phyloP scores from a whole-genome alignment of 2,888 invertebrate genomes.

The Heliconius aoede region DNA sequence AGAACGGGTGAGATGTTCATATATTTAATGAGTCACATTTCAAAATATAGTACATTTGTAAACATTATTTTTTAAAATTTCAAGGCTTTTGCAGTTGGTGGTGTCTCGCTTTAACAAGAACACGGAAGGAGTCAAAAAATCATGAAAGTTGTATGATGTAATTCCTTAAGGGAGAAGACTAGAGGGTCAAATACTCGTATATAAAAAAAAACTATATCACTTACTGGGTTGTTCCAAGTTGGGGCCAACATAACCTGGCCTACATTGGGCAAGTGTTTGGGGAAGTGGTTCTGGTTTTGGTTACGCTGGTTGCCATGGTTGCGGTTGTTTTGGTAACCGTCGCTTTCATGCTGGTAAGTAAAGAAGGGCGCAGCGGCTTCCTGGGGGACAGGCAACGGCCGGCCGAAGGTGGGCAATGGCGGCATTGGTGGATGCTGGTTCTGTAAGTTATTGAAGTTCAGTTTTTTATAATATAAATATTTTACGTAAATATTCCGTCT shows the following conservation, averaged over 20 bases:
- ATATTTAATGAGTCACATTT: no score
- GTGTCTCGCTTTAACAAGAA: not conserved
- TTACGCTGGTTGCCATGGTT: slow-evolving; percentile 33
- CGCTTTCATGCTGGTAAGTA: slow-evolving; percentile 49
- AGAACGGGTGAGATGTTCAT: no score
- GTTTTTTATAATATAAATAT: no score
- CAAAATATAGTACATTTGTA: no score
- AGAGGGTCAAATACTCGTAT: no score
- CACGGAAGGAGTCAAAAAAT: not conserved
- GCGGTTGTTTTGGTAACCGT: slow-evolving; percentile 39
- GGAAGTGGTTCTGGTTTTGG: slow-evolving; percentile 51
- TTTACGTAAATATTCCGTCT: no score
- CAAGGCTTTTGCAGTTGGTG: no score
- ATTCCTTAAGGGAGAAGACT: no score
- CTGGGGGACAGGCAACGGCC: slow-evolving; percentile 57
- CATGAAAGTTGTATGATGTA: no score
- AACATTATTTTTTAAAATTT: no score
- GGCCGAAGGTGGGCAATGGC: slow-evolving; percentile 63
- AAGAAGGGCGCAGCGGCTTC: not conserved
- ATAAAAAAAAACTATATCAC: not conserved
- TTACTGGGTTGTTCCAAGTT: slow-evolving; percentile 33
- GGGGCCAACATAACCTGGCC: slow-evolving; percentile 46
- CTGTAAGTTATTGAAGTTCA: not conserved
- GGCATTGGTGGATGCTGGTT: slow-evolving; percentile 62
- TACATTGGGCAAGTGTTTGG: slow-evolving; percentile 63